Base-by-base conservation (phyloP, 2,113 vertebrate species). In the Grallaria varia region DNA sequence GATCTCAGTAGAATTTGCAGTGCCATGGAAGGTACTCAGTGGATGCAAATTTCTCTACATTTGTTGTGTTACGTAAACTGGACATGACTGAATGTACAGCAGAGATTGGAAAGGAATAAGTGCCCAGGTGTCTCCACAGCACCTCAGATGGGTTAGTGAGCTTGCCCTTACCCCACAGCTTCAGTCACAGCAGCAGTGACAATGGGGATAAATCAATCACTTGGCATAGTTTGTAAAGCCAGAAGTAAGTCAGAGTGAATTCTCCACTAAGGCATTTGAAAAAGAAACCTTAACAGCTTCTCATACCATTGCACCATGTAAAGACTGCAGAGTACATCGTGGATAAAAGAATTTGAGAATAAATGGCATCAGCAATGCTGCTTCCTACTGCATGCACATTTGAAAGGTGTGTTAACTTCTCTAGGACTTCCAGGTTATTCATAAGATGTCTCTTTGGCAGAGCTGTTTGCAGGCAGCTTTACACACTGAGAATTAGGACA, bases 261-360 rank as follows among this genome's bases (percentile, higher is more conserved):
- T 75, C 12, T 50, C 21, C 9, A 8, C 1, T 44, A 8, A 62
- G 5, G 5, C 49, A 4, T 60, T 56, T 68, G 5, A 21, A 90
- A 50, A 9, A 9, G 8, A 53, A 52, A 52, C 4, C 14, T 74
- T 56, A 55, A 25, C 12, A 42, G 12, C 4, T 89, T 71, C 22
- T 60, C 13, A 20, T 17, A 37, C 3, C 1, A 6, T 52, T 49
- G 8, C 6, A 66, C 8, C 10, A 16, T 2, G 2, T 58, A 14
- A 74, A 67, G 23, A 33, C 53, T 50, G 9, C n/a, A 35, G 40
- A 67, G 8, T 4, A 75, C 19, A 17, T 3, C n/a, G 13, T 55
- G 16, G 58, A n/a, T 30, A 68, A 67, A 72, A 18, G 21, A 55
- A 12, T 76, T 52, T 52, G 24, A 35, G 31, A 69, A 60, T n/a